Evolutionary conservation across 2,113 vertebrate genomes (phyloP), one percentile per base, ranked within the genome.

Genomic region (Maccullochella peelii): DNA sequence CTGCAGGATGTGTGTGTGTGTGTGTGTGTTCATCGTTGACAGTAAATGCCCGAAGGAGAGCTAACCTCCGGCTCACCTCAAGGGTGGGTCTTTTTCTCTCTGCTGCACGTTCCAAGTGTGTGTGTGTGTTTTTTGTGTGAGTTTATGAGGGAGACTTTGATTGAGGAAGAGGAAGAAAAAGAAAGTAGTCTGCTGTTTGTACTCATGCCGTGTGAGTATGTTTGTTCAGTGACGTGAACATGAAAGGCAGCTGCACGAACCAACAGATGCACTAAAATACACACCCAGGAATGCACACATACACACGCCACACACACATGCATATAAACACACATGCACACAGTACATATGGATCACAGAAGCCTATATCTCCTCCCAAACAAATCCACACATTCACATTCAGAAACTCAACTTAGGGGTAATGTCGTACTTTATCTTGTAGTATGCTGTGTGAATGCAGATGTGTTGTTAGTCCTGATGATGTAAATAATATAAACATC

Each of bases 1-100:
- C 61, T 61, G 23, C 59, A 40, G 52, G 55, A 72, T 79, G 81
- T 42, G 71, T 77, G 44, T 52, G 44, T 52, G 72, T 79, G 61
- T 84, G 44, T 75, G 68, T 82, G 74, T 79, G 80, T 88, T 84
- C 75, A 52, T 65, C 8, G 20, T 82, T 88, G 87, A 91, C 86
- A 87, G 76, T 90, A 84, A 90, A 89, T 82, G 87, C 73, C 82
- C 73, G 18, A 87, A 86, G 89, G 55, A 86, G 86, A 59, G 62
- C 70, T 95, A 87, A 94, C 93, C 93, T 94, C 87, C 78, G 40
- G 72, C 85, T 95, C 90, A 95, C 93, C 94, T 91, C 88, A 85
- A 89, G 78, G 95, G 90, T 87, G 91, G 89, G 91, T 88, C 86
- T 75, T 72, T 83, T 79, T 93, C 61, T 84, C 78, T 82, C 77